Evolutionary conservation across 1,140 invertebrate species (phyloP).

Genomic region (Drosophila kepulauana): DNA sequence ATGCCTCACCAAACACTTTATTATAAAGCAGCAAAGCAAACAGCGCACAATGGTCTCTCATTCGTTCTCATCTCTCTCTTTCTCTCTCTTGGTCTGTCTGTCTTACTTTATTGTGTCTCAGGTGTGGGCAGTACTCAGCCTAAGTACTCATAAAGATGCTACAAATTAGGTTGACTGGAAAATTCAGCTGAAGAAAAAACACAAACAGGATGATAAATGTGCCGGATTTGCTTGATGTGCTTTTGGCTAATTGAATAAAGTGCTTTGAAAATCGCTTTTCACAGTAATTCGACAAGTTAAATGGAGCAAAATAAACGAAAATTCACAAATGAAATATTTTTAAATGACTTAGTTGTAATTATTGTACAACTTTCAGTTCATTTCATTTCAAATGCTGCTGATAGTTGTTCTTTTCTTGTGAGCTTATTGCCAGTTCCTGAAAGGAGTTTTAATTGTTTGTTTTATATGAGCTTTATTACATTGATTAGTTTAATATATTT

Average conservation of each 20-base stretch:
- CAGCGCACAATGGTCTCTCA: background rate
- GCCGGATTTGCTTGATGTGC: slow-evolving; percentile 57
- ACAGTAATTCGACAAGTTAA: slow-evolving; percentile 3
- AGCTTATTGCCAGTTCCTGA: no score
- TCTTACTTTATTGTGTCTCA: slow-evolving; percentile 40
- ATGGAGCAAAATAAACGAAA: background rate
- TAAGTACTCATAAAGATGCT: slow-evolving; percentile 62
- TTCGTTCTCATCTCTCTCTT: background rate
- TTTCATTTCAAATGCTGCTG: background rate
- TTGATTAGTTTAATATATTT: no score
- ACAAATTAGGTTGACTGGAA: slow-evolving; percentile 56
- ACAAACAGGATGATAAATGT: slow-evolving; percentile 58
- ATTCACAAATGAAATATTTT: background rate
- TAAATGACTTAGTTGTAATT: background rate
- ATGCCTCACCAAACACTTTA: slow-evolving; percentile 22
- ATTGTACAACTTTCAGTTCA: background rate
- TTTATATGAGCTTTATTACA: no score
- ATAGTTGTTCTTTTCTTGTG: background rate
- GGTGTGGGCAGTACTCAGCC: slow-evolving; percentile 59
- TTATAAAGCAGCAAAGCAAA: slow-evolving; percentile 30
- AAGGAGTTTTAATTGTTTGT: no score
- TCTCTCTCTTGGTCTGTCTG: background rate
- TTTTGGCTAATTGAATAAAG: slow-evolving; percentile 39
- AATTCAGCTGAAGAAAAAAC: slow-evolving; percentile 41
- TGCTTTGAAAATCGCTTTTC: slow-evolving; percentile 7